phyloP scores from a whole-genome alignment of 2,113 vertebrate genomes.

The Brachypodius melanocephalos region DNA sequence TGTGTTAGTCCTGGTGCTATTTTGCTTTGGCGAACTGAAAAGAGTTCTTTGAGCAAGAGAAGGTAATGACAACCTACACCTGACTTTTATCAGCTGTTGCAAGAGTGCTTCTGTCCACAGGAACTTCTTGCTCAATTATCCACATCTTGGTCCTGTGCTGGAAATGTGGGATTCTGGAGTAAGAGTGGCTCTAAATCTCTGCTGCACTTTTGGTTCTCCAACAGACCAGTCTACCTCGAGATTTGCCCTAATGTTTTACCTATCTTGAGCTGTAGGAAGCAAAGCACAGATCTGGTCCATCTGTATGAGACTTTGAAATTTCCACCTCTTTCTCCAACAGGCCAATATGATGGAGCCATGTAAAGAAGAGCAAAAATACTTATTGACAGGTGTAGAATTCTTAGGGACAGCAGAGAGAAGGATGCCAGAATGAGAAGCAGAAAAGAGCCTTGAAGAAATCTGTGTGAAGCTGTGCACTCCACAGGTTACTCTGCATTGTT shows the following conservation, averaged over 20 bases:
- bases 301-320: not conserved
- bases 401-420: not conserved
- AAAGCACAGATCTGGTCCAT: not conserved
- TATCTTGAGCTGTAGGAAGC: not conserved
- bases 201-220: not conserved
- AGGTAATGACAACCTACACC: not conserved
- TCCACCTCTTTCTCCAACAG: not conserved
- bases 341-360: not conserved
- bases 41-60: not conserved
- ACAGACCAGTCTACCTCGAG: not conserved
- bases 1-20: not conserved
- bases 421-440: not conserved
- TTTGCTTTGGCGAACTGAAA: constrained; percentile 7
- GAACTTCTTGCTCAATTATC: not conserved
- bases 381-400: not conserved
- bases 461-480: not conserved
- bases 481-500: not conserved
- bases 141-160: not conserved
- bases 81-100: not conserved
- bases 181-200: not conserved
- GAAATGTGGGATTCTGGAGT: not conserved
- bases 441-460: not conserved
- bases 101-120: not conserved
- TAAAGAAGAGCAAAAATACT: not conserved
- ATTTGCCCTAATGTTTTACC: not conserved